Percentiles rank a stretch among this genome's conserved stretches.
Conservation (phyloP, 2,888 invertebrate genomes). For the Epinotia ramella region DNA sequence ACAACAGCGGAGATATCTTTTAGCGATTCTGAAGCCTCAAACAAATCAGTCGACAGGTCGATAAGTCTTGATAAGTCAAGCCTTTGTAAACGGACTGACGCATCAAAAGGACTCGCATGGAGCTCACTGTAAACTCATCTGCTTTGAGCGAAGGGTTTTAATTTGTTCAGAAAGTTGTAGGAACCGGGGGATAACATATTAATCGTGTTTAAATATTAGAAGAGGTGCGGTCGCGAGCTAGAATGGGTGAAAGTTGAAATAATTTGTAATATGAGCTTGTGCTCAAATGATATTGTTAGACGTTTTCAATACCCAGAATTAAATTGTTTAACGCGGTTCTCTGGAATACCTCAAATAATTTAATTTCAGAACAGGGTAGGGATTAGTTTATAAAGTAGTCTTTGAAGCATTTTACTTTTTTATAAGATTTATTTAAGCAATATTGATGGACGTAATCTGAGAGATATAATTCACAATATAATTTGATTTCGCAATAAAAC, state of each 20-base stretch:
- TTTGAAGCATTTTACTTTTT: too few relatives aligned
- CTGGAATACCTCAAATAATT: too few relatives aligned
- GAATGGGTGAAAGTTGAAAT: background rate
- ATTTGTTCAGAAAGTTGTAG: constrained; percentile 40
- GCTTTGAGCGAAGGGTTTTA: constrained; percentile 28
- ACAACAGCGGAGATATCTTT: background rate
- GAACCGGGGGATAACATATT: constrained; percentile 23
- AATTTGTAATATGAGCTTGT: background rate
- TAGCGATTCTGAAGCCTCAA: constrained; percentile 7
- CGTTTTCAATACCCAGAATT: background rate
- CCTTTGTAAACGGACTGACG: constrained; percentile 33
- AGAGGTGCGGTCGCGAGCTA: background rate
- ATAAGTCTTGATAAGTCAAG: constrained; percentile 20
- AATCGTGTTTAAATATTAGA: constrained; percentile 33
- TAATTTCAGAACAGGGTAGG: too few relatives aligned
- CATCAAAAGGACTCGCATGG: constrained; percentile 40
- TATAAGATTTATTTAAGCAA: too few relatives aligned
- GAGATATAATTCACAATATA: too few relatives aligned
- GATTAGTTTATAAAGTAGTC: too few relatives aligned
- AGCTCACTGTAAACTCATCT: constrained; percentile 18
- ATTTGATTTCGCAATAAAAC: too few relatives aligned
- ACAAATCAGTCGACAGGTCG: constrained; percentile 16
- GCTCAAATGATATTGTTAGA: background rate
- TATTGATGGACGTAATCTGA: too few relatives aligned
- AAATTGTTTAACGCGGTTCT: background rate